Conservation (phyloP, 2,113 vertebrate species). For the Brienomyrus brachyistius region DNA sequence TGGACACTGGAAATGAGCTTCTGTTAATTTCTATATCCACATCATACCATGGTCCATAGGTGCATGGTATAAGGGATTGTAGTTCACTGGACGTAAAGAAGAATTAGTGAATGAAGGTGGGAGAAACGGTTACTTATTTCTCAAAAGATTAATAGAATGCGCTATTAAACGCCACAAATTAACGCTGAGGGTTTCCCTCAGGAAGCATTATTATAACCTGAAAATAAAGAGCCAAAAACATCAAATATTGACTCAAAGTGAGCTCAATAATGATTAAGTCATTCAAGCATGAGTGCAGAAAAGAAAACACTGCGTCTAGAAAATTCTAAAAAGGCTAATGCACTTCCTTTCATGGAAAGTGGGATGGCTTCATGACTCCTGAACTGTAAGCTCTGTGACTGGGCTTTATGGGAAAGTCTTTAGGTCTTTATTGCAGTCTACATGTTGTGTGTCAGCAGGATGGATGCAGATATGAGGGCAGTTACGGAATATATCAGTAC, state of each 20-base stretch:
- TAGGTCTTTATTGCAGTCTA: not conserved
- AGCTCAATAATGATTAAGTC: not conserved
- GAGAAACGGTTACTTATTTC: not conserved
- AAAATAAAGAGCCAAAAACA: not conserved
- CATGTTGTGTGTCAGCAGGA: not conserved
- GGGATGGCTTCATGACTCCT: not conserved
- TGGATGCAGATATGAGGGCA: not conserved
- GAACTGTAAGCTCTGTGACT: not conserved
- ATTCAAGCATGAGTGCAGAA: not conserved
- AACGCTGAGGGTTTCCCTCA: not conserved
- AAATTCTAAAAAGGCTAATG: not conserved
- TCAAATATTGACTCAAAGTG: not conserved
- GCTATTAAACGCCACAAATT: not conserved
- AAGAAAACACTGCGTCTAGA: not conserved
- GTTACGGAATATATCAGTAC: not conserved
- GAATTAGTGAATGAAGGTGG: not conserved
- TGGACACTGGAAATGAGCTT: not conserved
- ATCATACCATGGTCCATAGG: not conserved
- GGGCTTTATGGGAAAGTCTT: not conserved
- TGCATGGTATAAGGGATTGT: not conserved
- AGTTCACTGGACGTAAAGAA: not conserved
- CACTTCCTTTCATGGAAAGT: not conserved
- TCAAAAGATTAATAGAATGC: not conserved
- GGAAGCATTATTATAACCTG: not conserved
- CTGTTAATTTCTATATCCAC: not conserved